Base-by-base conservation (phyloP, 2,888 invertebrate genomes). In the Petrolisthes manimaculis region DNA sequence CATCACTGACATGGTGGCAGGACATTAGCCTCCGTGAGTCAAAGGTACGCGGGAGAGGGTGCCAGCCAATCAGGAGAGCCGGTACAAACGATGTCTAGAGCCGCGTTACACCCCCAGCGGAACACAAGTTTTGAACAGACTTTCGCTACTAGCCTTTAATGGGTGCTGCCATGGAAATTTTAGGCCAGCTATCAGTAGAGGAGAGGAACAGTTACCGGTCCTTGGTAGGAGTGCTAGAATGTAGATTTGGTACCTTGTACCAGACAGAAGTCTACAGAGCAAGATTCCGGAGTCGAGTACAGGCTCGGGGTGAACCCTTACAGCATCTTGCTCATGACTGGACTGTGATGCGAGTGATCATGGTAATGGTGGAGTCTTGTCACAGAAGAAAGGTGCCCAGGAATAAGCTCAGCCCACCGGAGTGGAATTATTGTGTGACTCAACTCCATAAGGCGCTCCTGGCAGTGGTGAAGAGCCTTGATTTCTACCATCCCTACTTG, bases 321-420 rank as follows among this genome's bases (percentile, higher is more conserved):
- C 67, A 37, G 21, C 61, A 55, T 4, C 61, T 67, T 6, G 81
- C 67, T 5, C 81, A 81, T 24, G 61, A 81, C 24, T 37, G n/a
- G n/a, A n/a, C n/a, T 12, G 8, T 51, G n/a, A 51, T 79, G 12
- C 8, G 6, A 54, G 79, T 54, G 79, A 12, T 79, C 4, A 79
- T 9, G 53, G n/a, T 81, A 4, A n/a, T 9, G 18, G 53, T 51
- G 4, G 53, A 4, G 4, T 79, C 51, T 54, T 9, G 4, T 14
- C 78, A 51, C 78, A 78, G 37, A 14, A 37, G 53, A 78, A 92
- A 69, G 67, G 71, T 14, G 51, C 71, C 8, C 14, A 56, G 18
- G 53, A 80, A n/a, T 18, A 69, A 98, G 5, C 97, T 95, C 80
- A 98, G 97, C 96, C 97, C 94, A 18, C 94, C 93, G 81, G 92